phyloP scores from a whole-genome alignment of 2,113 vertebrate genomes.

The Rafetus swinhoei region DNA sequence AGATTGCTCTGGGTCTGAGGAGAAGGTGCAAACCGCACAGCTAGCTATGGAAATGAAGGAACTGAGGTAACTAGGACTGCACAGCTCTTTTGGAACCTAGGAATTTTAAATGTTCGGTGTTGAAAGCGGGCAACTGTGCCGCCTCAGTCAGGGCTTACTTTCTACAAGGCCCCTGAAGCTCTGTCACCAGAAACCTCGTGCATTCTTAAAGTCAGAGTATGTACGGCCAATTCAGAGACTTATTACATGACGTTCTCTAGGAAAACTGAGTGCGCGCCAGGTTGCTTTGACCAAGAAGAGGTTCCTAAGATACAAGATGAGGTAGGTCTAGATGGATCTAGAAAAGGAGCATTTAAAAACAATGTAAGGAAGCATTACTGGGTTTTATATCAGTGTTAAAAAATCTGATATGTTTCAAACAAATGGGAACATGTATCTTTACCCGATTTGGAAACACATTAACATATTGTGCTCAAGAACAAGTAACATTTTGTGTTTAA shows the following conservation, averaged over 20 bases:
- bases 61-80: neutral
- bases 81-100: neutral
- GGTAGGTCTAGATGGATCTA: neutral
- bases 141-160: neutral
- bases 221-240: neutral
- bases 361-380: no score
- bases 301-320: neutral
- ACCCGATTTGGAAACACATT: neutral
- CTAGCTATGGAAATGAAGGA: neutral
- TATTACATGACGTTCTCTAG: neutral
- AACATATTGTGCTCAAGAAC: neutral
- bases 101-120: neutral
- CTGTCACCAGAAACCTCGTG: neutral
- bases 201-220: no score
- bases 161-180: neutral
- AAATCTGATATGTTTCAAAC: no score
- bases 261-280: neutral
- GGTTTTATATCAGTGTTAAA: no score
- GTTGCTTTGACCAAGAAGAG: neutral
- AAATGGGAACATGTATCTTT: neutral
- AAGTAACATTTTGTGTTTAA: neutral
- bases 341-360: neutral
- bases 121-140: neutral
- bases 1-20: neutral
- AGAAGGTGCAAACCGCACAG: neutral